Conservation (phyloP, 2,888 invertebrate species). For the Calliscelio sp. region DNA sequence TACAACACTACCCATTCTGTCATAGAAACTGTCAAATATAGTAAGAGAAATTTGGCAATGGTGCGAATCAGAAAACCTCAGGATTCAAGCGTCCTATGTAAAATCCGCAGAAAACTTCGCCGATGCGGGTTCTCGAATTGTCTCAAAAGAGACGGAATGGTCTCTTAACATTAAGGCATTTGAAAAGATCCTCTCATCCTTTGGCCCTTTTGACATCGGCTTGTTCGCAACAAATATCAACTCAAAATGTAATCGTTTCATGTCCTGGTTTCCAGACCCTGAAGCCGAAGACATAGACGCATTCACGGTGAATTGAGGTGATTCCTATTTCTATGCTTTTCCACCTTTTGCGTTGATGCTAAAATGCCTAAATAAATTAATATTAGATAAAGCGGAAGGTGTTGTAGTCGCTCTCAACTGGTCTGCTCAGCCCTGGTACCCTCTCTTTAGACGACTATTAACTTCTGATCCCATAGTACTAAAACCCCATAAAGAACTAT, state of each 20-base stretch:
- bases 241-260: not conserved
- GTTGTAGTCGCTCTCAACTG: not conserved
- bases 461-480: not conserved
- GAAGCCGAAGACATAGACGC: not conserved
- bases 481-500: not conserved
- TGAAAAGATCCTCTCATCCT: too few species aligned
- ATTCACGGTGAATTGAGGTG: not conserved
- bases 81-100: not conserved
- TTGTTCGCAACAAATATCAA: slow-evolving; percentile 16
- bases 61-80: not conserved
- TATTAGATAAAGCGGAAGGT: not conserved
- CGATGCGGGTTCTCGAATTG: not conserved
- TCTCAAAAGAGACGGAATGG: slow-evolving; percentile 13
- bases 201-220: not conserved
- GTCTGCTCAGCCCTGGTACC: not conserved
- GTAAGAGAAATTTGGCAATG: slow-evolving; percentile 18
- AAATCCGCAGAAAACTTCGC: not conserved
- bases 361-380: not conserved
- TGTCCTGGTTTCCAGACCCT: slow-evolving; percentile 3
- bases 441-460: not conserved
- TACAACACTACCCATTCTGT: too few species aligned
- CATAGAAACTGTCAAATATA: not conserved
- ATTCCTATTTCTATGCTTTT: not conserved
- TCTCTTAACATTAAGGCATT: not conserved
- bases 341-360: not conserved